A percentile compares a stretch with the other conserved stretches of the same genome.
phyloP scores from a whole-genome alignment of 2,113 vertebrate species.

The Channa maculata region DNA sequence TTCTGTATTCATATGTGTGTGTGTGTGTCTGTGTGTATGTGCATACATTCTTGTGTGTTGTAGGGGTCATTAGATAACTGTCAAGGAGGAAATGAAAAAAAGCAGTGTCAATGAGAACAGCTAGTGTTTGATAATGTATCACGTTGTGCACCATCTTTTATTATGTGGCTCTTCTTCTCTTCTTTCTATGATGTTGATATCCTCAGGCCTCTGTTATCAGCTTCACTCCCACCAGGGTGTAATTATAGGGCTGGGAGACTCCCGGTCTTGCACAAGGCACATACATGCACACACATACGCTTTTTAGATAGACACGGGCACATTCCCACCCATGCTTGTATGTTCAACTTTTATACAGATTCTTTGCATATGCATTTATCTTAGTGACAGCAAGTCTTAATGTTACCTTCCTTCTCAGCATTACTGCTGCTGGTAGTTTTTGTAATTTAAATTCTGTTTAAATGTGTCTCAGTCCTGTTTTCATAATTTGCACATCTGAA shows the following conservation, averaged over 20 bases:
- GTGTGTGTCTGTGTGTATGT: not conserved
- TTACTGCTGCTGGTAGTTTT: slow-evolving; percentile 27
- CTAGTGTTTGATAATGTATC: slow-evolving; percentile 51
- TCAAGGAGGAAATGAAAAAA: slow-evolving; percentile 74
- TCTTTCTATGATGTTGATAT: slow-evolving; percentile 57
- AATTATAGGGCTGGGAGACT: slow-evolving; percentile 78
- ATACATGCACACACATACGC: slow-evolving; percentile 25
- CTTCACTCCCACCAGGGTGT: slow-evolving; percentile 74
- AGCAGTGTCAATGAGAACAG: slow-evolving; percentile 47
- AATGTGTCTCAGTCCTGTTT: slow-evolving; percentile 15
- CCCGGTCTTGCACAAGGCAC: slow-evolving; percentile 38
- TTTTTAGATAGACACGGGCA: slow-evolving; percentile 18
- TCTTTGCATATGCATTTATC: slow-evolving; percentile 24
- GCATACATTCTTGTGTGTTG: slow-evolving; percentile 15
- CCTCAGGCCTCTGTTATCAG: slow-evolving; percentile 76
- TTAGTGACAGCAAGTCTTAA: slow-evolving; percentile 6
- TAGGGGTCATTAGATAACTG: slow-evolving; percentile 52
- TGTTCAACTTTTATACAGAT: slow-evolving; percentile 50
- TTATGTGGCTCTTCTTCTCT: slow-evolving; percentile 19
- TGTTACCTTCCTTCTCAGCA: slow-evolving; percentile 1
- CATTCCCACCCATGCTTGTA: slow-evolving; percentile 38
- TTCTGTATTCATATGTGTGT: not conserved
- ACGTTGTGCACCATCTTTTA: slow-evolving; percentile 33
- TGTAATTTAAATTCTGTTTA: slow-evolving; percentile 19
- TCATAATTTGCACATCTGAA: slow-evolving; percentile 36